phyloP scores from a whole-genome alignment of 2,797 vertebrate genomes.

The Hafferia zeledoni region DNA sequence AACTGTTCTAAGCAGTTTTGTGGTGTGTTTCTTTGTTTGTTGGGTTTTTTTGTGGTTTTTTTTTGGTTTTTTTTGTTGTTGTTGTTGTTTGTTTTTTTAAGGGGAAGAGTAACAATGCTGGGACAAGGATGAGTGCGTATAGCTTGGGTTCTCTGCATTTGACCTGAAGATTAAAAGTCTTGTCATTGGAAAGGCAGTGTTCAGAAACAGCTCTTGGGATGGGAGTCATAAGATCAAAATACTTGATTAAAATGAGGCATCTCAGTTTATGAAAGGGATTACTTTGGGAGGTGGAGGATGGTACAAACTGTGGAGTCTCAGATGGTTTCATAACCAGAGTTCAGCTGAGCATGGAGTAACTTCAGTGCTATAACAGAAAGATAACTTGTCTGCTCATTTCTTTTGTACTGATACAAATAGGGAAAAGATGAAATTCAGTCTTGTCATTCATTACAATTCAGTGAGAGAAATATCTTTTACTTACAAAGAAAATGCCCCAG shows the following conservation, averaged over 20 bases:
- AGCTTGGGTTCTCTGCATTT: neutral
- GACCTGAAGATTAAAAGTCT: neutral
- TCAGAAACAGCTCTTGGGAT: neutral
- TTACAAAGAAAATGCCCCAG: neutral
- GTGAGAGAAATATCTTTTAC: neutral
- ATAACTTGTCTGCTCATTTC: neutral
- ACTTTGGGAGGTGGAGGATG: neutral
- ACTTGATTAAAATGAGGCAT: neutral
- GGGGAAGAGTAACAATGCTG: neutral
- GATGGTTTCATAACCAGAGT: neutral
- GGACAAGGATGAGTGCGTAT: neutral
- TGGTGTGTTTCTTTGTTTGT: neutral
- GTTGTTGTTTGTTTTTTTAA: too few relatives aligned
- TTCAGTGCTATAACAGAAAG: neutral
- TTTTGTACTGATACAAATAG: neutral
- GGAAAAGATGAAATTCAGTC: neutral
- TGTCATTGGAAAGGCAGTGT: rapidly evolving
- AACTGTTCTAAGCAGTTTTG: neutral
- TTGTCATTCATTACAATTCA: neutral
- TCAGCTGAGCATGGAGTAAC: neutral
- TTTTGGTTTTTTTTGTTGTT: neutral
- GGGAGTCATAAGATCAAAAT: neutral
- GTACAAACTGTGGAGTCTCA: rapidly evolving
- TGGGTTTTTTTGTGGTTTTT: neutral
- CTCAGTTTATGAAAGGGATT: neutral